Evolutionary conservation across 2,888 invertebrate genomes (phyloP), one percentile per base, ranked within the genome.

Genomic region (Rutpela maculata): DNA sequence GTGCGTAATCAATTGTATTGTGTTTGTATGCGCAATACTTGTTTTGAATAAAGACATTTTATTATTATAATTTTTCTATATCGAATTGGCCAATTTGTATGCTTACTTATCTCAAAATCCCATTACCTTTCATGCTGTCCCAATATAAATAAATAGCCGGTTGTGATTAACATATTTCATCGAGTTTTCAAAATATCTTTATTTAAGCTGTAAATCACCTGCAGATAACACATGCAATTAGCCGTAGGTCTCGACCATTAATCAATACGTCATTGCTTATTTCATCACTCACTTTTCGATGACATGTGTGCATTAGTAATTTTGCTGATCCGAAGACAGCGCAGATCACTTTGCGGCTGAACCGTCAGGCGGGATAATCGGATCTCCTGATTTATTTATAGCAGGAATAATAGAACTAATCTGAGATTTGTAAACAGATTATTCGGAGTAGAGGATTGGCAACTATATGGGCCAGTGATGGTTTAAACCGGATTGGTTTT

Each of bases 141-240:
- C 15, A 43, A 43, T 43, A 15, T 43, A 43, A 43, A 15, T 43
- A 43, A 43, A 43, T 43, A 43, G 12, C 43, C 43, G 43, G 11
- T 50, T 50, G n/a, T n/a, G 50, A 50, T 50, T 50, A n/a, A n/a
- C 50, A 50, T n/a, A 50, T 50, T 50, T 50, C 50, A 50, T 3
- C 50, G 5, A 50, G n/a, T n/a, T 50, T 50, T 50, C 50, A 50
- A 50, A 50, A 50, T 50, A 50, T 35, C 15, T 63, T 35, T 35
- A 31, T 63, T 31, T 31, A 31, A 63, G 35, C 18, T 50, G 62
- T 63, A 63, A 63, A 63, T 63, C 62, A 63, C 18, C 62, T 17
- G 17, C 35, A 31, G 18, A 15, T 60, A 60, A 59, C 22, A 19
- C 17, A 63, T n/a, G 18, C 62, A 63, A 63, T 63, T 63, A 63